Conservation (phyloP, 2,113 vertebrate genomes). For the Tapirus terrestris region DNA sequence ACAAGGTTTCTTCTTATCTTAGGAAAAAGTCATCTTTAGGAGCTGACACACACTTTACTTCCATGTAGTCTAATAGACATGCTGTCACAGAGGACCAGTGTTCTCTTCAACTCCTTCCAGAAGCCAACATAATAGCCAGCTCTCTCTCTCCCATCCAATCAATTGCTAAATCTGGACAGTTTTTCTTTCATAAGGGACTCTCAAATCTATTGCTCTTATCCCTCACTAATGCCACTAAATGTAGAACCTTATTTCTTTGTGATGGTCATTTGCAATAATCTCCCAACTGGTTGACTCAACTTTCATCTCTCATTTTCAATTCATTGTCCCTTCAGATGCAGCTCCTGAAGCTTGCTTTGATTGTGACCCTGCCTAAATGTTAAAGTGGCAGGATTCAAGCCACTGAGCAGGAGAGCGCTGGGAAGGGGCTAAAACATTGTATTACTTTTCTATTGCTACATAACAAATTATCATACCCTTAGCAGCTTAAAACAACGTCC, state of each 20-base stretch:
- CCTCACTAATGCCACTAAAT: neutral
- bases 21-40: neutral
- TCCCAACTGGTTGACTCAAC: neutral
- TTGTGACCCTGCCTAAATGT: neutral
- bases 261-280: neutral
- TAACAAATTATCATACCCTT: neutral
- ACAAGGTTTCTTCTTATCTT: neutral
- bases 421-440: neutral
- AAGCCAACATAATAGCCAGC: neutral
- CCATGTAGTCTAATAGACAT: neutral
- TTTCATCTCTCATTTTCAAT: neutral
- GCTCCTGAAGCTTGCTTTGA: neutral
- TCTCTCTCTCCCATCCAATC: neutral
- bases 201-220: neutral
- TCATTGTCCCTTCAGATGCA: neutral
- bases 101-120: neutral
- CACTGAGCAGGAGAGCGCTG: neutral
- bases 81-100: neutral
- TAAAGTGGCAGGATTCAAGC: neutral
- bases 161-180: neutral
- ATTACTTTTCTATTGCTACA: neutral
- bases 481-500: neutral
- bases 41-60: neutral
- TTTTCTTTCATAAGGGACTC: neutral
- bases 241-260: neutral